Percentiles rank a stretch among this genome's conserved stretches.
Conservation (phyloP, 2,113 vertebrate species). For the Lagopus muta region DNA sequence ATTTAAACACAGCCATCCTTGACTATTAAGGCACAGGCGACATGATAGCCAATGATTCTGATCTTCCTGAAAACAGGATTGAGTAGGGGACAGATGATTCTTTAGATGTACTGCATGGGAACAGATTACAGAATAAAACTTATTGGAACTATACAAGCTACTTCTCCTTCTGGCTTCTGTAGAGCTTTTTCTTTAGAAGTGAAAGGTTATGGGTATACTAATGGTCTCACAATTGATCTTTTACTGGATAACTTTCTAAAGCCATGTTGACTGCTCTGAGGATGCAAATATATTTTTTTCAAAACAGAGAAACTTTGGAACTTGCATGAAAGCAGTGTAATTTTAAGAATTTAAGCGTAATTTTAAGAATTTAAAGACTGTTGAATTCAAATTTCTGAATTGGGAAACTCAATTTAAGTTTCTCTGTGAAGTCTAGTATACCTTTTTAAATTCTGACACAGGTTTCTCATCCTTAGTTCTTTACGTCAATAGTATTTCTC, state of each 20-base stretch:
- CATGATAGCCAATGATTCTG: neutral
- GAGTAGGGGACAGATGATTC: neutral
- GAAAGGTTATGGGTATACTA: neutral
- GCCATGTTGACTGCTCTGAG: neutral
- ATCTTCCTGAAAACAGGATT: neutral
- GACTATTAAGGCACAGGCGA: neutral
- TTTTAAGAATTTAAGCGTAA: slow-evolving; percentile 28
- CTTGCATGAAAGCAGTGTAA: slow-evolving; percentile 21
- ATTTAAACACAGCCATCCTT: neutral
- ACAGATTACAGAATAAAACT: neutral
- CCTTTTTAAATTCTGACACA: neutral
- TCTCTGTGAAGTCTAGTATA: neutral
- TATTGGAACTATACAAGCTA: neutral
- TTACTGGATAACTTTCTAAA: slow-evolving; percentile 23
- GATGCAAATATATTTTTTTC: slow-evolving; percentile 41
- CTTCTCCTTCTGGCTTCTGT: neutral
- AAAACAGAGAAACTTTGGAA: neutral
- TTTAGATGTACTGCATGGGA: neutral
- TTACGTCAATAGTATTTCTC: slow-evolving; percentile 15
- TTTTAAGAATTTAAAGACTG: neutral
- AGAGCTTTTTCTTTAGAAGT: slow-evolving; percentile 21
- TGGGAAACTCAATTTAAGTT: neutral
- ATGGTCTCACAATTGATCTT: neutral
- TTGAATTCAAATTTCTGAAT: neutral
- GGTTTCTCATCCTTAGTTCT: slow-evolving; percentile 7